phyloP scores from a whole-genome alignment of 2,113 vertebrate genomes.

The Hippocampus comes region DNA sequence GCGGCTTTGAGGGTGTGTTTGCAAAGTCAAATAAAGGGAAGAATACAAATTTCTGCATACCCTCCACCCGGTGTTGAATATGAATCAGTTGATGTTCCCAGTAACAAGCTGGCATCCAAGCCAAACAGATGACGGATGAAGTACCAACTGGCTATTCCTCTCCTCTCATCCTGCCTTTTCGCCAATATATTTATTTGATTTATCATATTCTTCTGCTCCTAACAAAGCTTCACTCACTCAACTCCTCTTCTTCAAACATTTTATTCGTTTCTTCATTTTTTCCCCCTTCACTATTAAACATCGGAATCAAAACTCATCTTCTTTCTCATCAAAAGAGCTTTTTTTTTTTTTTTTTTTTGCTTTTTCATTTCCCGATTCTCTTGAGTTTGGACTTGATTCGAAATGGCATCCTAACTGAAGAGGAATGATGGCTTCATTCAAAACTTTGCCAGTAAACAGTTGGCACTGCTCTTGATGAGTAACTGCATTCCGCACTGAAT shows the following conservation, averaged over 20 bases:
- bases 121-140: constrained; percentile 68
- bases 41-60: constrained; percentile 29
- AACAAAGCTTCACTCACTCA: constrained; percentile 11
- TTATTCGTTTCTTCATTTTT: background rate
- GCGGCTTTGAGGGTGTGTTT: constrained; percentile 34
- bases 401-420: constrained; percentile 4
- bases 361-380: background rate
- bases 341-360: background rate
- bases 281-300: constrained; percentile 10
- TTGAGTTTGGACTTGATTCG: background rate
- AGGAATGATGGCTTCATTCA: background rate
- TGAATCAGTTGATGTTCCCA: constrained; percentile 67
- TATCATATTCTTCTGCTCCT: constrained; percentile 22
- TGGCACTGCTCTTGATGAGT: background rate
- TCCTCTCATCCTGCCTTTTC: constrained; percentile 22
- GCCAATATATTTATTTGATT: constrained; percentile 55
- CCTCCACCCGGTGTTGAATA: constrained; percentile 61
- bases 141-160: constrained; percentile 54
- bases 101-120: constrained; percentile 59
- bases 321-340: background rate
- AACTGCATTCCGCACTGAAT: background rate
- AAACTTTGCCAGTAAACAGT: background rate
- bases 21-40: constrained; percentile 31
- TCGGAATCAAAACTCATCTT: constrained; percentile 1
- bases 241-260: constrained; percentile 5